A percentile compares a stretch with the other conserved stretches of the same genome.
Conservation (phyloP, 2,888 invertebrate species). For the Mechanitis messenoides region DNA sequence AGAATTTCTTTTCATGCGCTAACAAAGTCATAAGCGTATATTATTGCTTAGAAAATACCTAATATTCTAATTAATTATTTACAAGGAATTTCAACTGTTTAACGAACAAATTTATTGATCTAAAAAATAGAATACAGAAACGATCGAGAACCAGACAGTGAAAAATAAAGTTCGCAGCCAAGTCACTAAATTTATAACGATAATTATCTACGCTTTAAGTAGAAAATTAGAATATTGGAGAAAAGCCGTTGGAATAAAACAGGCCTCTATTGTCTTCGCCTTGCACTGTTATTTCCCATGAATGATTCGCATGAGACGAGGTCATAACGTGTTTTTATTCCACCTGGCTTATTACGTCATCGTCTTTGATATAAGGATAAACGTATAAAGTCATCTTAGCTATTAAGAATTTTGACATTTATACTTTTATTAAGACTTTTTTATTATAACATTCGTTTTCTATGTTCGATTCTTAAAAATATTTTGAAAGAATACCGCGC, state of each 20-base stretch:
- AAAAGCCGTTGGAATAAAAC: constrained; percentile 22
- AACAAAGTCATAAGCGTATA: no score
- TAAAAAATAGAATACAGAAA: no score
- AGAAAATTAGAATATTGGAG: constrained; percentile 19
- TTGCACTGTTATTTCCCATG: constrained; percentile 61
- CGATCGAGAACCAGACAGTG: no score
- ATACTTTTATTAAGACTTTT: no score
- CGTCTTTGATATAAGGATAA: constrained; percentile 45
- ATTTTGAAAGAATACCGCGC: constrained; percentile 13
- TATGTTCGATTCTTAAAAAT: constrained; percentile 14
- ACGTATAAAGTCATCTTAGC: constrained; percentile 30
- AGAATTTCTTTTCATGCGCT: no score
- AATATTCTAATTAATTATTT: no score
- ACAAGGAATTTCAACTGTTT: no score
- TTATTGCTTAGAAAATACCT: no score
- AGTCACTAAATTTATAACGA: constrained; percentile 10
- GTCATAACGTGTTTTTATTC: constrained; percentile 66
- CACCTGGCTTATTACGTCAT: constrained; percentile 55
- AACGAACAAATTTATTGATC: no score
- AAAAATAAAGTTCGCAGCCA: constrained; percentile 15
- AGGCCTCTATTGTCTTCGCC: constrained; percentile 50
- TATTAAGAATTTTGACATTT: neutral
- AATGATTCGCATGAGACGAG: constrained; percentile 57
- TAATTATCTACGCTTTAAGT: constrained; percentile 6
- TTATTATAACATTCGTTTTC: neutral